Evolutionary conservation across 2,797 vertebrate species (phyloP).

Genomic region (Cheirogaleus major): DNA sequence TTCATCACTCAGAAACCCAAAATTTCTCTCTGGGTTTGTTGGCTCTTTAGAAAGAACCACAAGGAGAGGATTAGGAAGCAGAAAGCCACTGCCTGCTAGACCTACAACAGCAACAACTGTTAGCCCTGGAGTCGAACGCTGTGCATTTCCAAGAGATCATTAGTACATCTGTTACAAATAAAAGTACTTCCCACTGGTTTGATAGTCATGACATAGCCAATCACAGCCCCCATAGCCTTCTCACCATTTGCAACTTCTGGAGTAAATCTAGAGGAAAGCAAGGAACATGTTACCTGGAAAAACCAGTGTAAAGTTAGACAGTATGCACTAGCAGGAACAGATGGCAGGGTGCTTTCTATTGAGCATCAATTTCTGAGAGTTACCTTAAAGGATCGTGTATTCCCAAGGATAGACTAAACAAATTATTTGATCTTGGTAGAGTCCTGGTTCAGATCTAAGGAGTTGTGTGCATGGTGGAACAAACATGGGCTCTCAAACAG

Average conservation of each 20-base stretch:
- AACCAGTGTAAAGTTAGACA: neutral
- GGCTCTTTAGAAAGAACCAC: neutral
- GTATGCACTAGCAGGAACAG: neutral
- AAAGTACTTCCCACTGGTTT: neutral
- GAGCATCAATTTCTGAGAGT: neutral
- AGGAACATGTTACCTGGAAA: neutral
- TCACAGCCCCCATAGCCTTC: neutral
- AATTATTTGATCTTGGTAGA: neutral
- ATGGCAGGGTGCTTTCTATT: neutral
- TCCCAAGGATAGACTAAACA: neutral
- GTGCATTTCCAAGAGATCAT: neutral
- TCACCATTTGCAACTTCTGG: neutral
- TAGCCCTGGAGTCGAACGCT: neutral
- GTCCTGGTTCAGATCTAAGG: neutral
- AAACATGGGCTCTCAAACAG: neutral
- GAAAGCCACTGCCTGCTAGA: neutral
- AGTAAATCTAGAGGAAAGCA: constrained; percentile 17
- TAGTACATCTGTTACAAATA: neutral
- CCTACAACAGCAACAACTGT: neutral
- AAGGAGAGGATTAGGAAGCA: neutral
- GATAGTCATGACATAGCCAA: neutral
- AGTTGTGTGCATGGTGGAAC: neutral
- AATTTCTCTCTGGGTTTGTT: neutral
- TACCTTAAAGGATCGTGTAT: neutral
- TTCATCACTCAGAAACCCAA: neutral